phyloP scores from a whole-genome alignment of 1,140 invertebrate species.

The Laodelphax striatellus region DNA sequence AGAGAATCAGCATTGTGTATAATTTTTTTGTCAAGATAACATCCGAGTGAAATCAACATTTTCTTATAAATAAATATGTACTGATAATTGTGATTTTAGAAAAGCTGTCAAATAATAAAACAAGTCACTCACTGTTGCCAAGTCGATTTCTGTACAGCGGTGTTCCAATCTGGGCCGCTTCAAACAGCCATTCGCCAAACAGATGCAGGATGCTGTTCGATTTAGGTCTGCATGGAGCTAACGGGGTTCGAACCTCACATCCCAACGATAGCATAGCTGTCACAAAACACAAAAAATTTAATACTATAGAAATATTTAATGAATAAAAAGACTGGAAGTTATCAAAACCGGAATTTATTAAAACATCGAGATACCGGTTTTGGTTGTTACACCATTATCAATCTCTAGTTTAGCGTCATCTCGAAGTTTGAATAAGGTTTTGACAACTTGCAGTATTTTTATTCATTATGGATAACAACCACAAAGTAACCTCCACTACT shows the following conservation, averaged over 20 bases:
- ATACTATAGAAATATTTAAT: not conserved
- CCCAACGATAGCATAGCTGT: conserved; percentile 40
- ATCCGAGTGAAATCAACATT: not conserved
- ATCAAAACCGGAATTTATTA: no score
- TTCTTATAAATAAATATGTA: not conserved
- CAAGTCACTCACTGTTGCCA: conserved; percentile 5
- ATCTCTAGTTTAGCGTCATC: no score
- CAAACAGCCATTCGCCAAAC: conserved; percentile 94
- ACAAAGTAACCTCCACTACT: no score
- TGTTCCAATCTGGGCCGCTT: conserved; percentile 80
- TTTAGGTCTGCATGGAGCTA: conserved; percentile 69
- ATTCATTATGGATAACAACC: no score
- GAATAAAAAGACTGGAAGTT: no score
- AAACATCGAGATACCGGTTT: no score
- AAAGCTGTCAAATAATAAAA: not conserved
- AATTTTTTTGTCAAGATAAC: no score
- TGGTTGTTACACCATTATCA: no score
- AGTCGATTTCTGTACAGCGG: conserved; percentile 29
- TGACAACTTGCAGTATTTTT: no score
- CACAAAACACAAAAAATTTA: not conserved
- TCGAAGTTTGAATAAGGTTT: no score
- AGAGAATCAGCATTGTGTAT: no score
- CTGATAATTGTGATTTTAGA: not conserved
- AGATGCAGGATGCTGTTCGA: conserved; percentile 90
- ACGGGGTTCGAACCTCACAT: conserved; percentile 35